Evolutionary conservation across 2,113 vertebrate genomes (phyloP).

Genomic region (Ophthalmolycus amberensis): DNA sequence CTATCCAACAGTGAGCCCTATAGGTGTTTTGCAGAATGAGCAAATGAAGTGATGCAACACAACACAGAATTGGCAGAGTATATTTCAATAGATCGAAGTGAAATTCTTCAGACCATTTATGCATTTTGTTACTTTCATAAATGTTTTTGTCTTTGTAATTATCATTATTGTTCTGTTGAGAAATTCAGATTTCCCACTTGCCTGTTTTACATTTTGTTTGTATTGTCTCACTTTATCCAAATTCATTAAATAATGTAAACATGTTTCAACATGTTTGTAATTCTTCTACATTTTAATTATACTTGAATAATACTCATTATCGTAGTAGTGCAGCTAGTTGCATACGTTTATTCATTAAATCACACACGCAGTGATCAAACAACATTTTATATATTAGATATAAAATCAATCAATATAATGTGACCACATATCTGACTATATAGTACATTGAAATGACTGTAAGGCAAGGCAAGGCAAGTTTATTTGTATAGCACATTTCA

Average conservation of each 20-base stretch:
- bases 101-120: neutral
- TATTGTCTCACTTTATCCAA: neutral
- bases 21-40: neutral
- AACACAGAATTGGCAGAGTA: neutral
- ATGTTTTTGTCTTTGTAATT: neutral
- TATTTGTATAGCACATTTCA: too few relatives aligned
- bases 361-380: neutral
- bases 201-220: neutral
- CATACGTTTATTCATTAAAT: neutral
- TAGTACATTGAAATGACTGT: neutral
- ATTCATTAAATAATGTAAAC: neutral
- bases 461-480: too few relatives aligned
- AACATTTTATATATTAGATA: neutral
- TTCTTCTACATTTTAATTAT: neutral
- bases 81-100: neutral
- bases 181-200: neutral
- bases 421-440: neutral
- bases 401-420: neutral
- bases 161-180: neutral
- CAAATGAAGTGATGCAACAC: neutral
- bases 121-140: neutral
- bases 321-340: neutral
- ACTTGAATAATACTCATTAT: neutral
- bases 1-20: constrained; percentile 40
- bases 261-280: neutral